Conservation (phyloP, 2,113 vertebrate species). For the Grus americana region DNA sequence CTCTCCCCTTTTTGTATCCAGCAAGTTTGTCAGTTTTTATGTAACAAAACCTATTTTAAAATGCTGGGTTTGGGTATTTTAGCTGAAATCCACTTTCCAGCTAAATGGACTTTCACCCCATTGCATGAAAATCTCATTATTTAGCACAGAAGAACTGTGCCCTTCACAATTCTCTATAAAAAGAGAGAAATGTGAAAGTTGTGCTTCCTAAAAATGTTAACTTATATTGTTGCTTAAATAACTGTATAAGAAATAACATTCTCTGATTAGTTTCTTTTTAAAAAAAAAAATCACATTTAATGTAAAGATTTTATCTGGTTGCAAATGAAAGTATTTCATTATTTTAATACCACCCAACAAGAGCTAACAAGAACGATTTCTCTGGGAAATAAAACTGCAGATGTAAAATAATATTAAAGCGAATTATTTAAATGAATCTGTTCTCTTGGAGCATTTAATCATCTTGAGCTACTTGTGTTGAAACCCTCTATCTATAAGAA, state of each 20-base stretch:
- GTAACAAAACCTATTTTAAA: neutral
- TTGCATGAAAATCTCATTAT: neutral
- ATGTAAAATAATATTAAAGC: constrained; percentile 13
- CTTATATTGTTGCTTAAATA: neutral
- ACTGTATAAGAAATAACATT: neutral
- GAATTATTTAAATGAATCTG: constrained; percentile 5
- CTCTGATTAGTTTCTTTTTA: neutral
- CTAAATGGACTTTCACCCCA: neutral
- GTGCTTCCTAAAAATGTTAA: neutral
- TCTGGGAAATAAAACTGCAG: neutral
- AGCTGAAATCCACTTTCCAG: neutral
- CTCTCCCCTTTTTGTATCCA: neutral
- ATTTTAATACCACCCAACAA: neutral
- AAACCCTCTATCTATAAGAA: neutral
- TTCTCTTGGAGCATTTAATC: neutral
- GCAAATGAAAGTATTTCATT: neutral
- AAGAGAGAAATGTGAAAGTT: neutral
- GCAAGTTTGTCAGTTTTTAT: constrained; percentile 1
- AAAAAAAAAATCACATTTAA: neutral
- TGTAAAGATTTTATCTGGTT: neutral
- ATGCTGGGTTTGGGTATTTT: neutral
- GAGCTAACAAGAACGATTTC: constrained; percentile 23
- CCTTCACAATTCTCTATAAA: neutral
- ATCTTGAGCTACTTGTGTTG: neutral
- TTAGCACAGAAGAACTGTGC: neutral